These are phyloP conservation scores for Stenurella melanura DNA, from an alignment of 2,888 invertebrate genomes.

Conservation along the genomic window DNA sequence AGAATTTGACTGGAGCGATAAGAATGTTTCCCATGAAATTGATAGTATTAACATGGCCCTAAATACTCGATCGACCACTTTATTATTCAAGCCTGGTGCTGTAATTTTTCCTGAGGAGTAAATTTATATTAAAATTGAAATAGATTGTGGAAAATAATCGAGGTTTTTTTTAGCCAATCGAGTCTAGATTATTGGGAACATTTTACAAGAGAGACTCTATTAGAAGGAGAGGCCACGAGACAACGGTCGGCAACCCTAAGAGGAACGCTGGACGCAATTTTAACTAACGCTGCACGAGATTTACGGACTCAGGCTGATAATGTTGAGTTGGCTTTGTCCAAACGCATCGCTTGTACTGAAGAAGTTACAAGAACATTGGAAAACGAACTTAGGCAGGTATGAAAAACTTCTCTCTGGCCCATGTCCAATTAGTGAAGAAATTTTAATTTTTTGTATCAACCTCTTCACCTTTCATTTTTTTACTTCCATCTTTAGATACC, in stretches of 20 bases:
- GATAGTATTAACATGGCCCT: constrained; percentile 83
- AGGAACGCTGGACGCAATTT: constrained; percentile 82
- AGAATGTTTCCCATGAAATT: constrained; percentile 85
- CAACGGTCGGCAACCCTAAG: constrained; percentile 85
- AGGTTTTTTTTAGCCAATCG: constrained; percentile 79
- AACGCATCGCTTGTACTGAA: constrained; percentile 85
- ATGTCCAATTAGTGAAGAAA: no score
- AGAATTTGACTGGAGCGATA: constrained; percentile 95
- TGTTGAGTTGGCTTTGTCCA: constrained; percentile 85
- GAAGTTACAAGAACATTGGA: constrained; percentile 83
- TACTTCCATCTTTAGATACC: no score
- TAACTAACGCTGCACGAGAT: constrained; percentile 86
- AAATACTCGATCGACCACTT: constrained; percentile 80
- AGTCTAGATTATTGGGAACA: constrained; percentile 90
- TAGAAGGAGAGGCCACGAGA: constrained; percentile 84
- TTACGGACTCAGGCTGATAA: constrained; percentile 88
- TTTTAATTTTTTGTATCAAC: no score
- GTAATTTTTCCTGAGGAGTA: constrained; percentile 86
- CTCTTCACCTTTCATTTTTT: no score
- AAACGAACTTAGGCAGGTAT: constrained; percentile 78
- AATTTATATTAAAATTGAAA: constrained; percentile 36
- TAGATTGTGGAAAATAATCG: constrained; percentile 13
- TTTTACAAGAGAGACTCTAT: constrained; percentile 86
- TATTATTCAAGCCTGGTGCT: constrained; percentile 88
- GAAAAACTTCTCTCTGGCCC: constrained; percentile 16